phyloP scores from a whole-genome alignment of 2,797 vertebrate genomes.

The Alauda arvensis region DNA sequence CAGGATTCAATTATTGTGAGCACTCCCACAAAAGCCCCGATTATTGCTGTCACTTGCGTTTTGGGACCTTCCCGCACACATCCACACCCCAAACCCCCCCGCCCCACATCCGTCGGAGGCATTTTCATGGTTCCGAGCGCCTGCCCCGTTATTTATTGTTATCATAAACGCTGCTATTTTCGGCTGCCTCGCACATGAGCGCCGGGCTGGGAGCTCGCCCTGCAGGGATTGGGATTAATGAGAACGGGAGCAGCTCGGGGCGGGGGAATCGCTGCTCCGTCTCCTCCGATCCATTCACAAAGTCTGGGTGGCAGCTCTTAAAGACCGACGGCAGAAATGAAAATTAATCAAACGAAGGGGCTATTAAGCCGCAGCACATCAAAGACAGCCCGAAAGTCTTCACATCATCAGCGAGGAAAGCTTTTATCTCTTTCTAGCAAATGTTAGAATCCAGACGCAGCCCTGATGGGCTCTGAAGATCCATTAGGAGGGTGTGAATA shows the following conservation, averaged over 20 bases:
- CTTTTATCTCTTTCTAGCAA: slow-evolving; percentile 16
- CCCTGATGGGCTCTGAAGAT: neutral
- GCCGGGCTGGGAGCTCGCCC: slow-evolving; percentile 2
- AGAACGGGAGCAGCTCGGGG: slow-evolving; percentile 40
- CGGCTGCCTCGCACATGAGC: neutral
- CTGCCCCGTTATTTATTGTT: slow-evolving; percentile 18
- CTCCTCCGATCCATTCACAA: slow-evolving; percentile 52
- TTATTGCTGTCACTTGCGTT: slow-evolving; percentile 10
- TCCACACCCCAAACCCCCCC: neutral
- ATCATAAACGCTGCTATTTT: slow-evolving; percentile 36
- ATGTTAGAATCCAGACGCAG: neutral
- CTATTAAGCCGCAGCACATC: slow-evolving; percentile 2
- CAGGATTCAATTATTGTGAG: slow-evolving; percentile 40
- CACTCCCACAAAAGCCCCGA: neutral
- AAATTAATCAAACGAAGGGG: slow-evolving; percentile 40
- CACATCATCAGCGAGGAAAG: neutral
- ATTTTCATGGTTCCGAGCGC: neutral
- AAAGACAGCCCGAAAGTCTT: slow-evolving; percentile 8
- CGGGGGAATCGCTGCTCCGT: neutral
- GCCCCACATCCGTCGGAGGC: neutral
- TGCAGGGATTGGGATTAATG: slow-evolving; percentile 27
- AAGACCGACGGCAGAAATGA: slow-evolving; percentile 3
- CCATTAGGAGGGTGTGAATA: neutral
- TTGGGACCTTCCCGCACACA: slow-evolving; percentile 6
- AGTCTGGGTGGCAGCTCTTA: slow-evolving; percentile 19